Conservation (phyloP, 2,888 invertebrate species). For the Eurytoma californica region DNA sequence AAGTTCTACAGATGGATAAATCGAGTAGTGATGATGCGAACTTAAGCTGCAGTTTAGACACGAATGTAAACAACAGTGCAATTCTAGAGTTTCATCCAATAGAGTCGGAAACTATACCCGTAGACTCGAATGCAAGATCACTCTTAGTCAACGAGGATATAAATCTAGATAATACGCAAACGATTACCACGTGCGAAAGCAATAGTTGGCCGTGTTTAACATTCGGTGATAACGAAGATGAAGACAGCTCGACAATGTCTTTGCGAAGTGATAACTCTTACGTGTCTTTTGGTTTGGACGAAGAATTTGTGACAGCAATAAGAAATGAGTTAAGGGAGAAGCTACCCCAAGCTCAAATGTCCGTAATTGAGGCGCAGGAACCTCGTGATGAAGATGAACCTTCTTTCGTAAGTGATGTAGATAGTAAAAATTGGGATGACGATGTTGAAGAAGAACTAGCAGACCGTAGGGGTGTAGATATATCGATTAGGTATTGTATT, state of each 20-base stretch:
- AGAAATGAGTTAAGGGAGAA: constrained; percentile 84
- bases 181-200: constrained; percentile 9
- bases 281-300: constrained; percentile 80
- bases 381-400: constrained; percentile 67
- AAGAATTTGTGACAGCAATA: constrained; percentile 83
- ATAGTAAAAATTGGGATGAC: constrained; percentile 71
- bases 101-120: constrained; percentile 12
- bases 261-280: constrained; percentile 76
- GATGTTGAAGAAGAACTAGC: constrained; percentile 70
- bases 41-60: constrained; percentile 36
- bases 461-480: constrained; percentile 70
- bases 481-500: constrained; percentile 73
- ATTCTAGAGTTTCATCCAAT: constrained; percentile 36
- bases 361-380: constrained; percentile 69
- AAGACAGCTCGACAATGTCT: constrained; percentile 76
- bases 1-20: constrained; percentile 32
- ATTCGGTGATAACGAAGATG: constrained; percentile 65
- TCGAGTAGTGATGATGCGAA: constrained; percentile 53
- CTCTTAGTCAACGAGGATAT: constrained; percentile 30
- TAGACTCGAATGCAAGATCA: constrained; percentile 3
- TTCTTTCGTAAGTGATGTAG: constrained; percentile 63
- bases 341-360: constrained; percentile 81
- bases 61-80: constrained; percentile 31
- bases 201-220: constrained; percentile 45
- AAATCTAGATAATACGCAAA: constrained; percentile 3